Evolutionary conservation across 2,113 vertebrate species (phyloP).

Genomic region (Hemiscyllium ocellatum): DNA sequence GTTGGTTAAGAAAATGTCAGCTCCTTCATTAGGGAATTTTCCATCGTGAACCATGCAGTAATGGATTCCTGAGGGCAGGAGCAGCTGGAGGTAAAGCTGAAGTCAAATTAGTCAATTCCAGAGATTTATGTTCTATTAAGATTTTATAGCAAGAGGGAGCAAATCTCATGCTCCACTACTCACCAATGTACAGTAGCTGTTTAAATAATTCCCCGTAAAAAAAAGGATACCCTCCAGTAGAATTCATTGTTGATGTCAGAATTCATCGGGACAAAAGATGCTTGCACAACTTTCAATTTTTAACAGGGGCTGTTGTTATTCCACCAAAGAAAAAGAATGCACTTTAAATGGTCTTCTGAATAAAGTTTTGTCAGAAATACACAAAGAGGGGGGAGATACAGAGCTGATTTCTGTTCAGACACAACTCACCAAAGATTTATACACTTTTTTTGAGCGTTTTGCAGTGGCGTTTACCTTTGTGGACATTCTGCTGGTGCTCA

Average conservation of each 20-base stretch:
- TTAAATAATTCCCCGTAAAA: not conserved
- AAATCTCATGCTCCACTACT: not conserved
- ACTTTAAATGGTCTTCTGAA: not conserved
- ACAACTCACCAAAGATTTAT: not conserved
- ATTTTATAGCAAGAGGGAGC: not conserved
- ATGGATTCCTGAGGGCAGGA: not conserved
- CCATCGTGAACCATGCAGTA: not conserved
- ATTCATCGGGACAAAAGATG: not conserved
- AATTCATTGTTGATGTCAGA: not conserved
- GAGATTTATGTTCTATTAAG: not conserved
- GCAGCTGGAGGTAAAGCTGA: not conserved
- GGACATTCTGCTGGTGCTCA: constrained; percentile 93
- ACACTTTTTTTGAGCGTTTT: not conserved
- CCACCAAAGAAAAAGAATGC: not conserved
- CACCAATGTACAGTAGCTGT: not conserved
- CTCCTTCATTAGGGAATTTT: not conserved
- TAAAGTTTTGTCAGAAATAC: not conserved
- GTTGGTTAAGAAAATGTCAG: not conserved
- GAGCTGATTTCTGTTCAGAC: not conserved
- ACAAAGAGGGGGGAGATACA: not conserved
- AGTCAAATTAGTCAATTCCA: not conserved
- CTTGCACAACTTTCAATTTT: not conserved
- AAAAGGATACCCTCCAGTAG: not conserved
- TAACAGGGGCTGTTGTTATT: not conserved
- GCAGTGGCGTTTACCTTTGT: constrained; percentile 79